Base-by-base conservation (phyloP, 1,140 invertebrate species). In the Scylla paramamosain region DNA sequence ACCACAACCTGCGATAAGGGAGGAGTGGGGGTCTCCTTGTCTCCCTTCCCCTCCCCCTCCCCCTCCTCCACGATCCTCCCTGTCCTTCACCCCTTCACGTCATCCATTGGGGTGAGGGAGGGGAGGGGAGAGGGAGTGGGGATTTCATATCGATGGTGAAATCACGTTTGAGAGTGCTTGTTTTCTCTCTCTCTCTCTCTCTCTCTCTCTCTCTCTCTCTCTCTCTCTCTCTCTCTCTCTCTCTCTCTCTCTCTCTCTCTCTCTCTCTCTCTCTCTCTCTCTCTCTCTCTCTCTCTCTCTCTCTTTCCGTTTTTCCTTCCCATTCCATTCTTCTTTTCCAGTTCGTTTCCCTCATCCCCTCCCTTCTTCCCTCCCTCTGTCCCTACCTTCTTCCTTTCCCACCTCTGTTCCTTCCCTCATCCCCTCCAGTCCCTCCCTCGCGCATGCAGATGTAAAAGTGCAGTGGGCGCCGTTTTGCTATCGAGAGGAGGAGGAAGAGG, bases 181-280 rank as follows among this genome's bases (percentile, higher is more conserved):
- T 88, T 89, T 46, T 28, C 87, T 89, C 87, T 89, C 87, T 89
- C 87, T 89, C 87, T 89, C 87, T 89, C 87, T 89, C 87, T 89
- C 87, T 87, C 84, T 87, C 84, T 87, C 84, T 87, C 84, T 87
- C 84, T 87, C 84, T 83, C 82, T 83, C 82, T 83, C 82, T 83
- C 82, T 83, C 82, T 32, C 86, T 87, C 86, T 87, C 86, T 87
- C 86, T 87, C 86, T 87, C 86, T 87, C 86, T 87, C 86, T 87
- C 86, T 87, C 86, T 87, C 86, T 87, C 86, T 87, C 31, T 32
- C 86, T 32, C n/a, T 32, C 86, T 87, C 45, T 45, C 39, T 89
- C 39, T 89, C 39, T 32, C 86, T 87, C 86, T 32, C 86, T 87
- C 86, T 87, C 86, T 87, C 86, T 87, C 86, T 87, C 86, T 87